phyloP scores from a whole-genome alignment of 2,797 vertebrate species.

The Taenioides sp. region DNA sequence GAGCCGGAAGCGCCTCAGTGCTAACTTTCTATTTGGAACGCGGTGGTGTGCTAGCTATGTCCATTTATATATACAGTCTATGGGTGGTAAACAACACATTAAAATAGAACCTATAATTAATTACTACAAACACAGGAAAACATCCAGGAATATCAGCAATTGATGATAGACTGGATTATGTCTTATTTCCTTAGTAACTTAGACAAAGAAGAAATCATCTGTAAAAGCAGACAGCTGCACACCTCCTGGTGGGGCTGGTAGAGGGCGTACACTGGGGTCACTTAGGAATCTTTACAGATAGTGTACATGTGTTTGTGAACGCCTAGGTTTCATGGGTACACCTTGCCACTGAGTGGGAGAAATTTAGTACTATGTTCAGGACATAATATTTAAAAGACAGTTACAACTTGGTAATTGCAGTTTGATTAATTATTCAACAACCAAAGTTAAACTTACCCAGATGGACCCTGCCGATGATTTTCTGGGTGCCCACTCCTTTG shows the following conservation, averaged over 20 bases:
- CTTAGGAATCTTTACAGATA: background rate
- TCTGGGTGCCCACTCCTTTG: conserved; percentile 97
- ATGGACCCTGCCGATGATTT: conserved; percentile 97
- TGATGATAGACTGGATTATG: too few relatives aligned
- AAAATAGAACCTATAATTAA: too few relatives aligned
- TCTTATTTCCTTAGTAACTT: too few relatives aligned
- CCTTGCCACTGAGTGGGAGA: background rate
- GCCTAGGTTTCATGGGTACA: background rate
- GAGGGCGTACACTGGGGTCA: background rate
- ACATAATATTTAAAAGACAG: background rate
- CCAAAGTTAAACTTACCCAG: conserved; percentile 69
- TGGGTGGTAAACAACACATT: too few relatives aligned
- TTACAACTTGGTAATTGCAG: background rate
- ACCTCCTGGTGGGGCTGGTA: background rate
- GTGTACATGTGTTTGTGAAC: too few relatives aligned
- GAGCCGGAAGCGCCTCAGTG: too few relatives aligned
- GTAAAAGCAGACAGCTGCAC: background rate
- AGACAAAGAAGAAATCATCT: background rate
- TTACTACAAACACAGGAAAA: too few relatives aligned
- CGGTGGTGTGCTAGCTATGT: too few relatives aligned
- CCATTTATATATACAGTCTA: too few relatives aligned
- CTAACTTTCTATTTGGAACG: too few relatives aligned
- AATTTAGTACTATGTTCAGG: background rate
- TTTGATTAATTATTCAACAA: background rate
- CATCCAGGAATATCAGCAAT: too few relatives aligned